Percentiles rank a stretch among this genome's conserved stretches.
Evolutionary conservation across 2,888 invertebrate genomes (phyloP).

Genomic region (Coecobrya sp.): DNA sequence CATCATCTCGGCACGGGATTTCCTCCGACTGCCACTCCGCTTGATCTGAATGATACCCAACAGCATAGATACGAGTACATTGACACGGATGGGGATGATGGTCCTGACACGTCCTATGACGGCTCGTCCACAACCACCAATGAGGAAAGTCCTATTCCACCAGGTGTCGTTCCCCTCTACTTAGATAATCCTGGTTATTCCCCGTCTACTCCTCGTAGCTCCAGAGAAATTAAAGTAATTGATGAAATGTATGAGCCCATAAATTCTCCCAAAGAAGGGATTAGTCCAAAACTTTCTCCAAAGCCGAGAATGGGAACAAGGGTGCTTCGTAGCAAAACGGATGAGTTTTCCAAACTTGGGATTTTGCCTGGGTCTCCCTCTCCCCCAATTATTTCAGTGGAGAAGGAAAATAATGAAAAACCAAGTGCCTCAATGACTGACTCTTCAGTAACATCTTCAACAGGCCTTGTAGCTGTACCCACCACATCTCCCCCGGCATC

Average conservation of each 20-base stretch:
- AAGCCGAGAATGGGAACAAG: constrained; percentile 77
- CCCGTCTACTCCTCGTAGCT: constrained; percentile 58
- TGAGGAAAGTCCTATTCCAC: constrained; percentile 50
- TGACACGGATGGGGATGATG: constrained; percentile 76
- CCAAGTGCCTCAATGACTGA: constrained; percentile 25
- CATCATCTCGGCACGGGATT: constrained; percentile 35
- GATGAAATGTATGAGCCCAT: constrained; percentile 70
- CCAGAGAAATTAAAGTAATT: constrained; percentile 38
- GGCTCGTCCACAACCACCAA: constrained; percentile 59
- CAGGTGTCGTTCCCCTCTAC: constrained; percentile 25
- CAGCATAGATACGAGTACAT: constrained; percentile 81
- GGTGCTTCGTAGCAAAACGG: constrained; percentile 61
- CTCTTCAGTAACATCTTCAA: not conserved
- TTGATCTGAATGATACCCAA: constrained; percentile 77
- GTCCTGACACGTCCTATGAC: constrained; percentile 24
- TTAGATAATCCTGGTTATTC: constrained; percentile 75
- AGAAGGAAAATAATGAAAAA: constrained; percentile 38
- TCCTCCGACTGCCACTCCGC: constrained; percentile 47
- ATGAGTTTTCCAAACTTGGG: constrained; percentile 43
- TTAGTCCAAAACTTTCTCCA: constrained; percentile 74
- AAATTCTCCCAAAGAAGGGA: constrained; percentile 59
- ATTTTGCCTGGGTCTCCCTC: constrained; percentile 26
- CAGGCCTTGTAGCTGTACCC: not conserved
- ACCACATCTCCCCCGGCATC: constrained; percentile 27
- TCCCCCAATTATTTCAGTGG: constrained; percentile 1